A percentile compares a stretch with the other conserved stretches of the same genome.
phyloP scores from a whole-genome alignment of 2,113 vertebrate species.

The Strix uralensis region DNA sequence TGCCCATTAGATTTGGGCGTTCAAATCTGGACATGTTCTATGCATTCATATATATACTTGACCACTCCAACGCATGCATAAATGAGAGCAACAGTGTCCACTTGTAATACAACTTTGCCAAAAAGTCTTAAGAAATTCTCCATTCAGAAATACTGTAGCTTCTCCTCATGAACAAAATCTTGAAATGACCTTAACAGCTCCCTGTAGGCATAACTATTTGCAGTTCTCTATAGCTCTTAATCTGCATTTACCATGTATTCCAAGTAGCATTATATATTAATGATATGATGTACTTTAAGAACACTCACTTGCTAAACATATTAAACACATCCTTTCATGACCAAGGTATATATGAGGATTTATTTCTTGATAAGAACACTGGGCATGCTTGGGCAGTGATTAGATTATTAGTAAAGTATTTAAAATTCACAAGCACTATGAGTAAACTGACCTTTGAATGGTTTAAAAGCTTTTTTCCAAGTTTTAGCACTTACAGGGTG shows the following conservation, averaged over 20 bases:
- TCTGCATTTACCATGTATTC: not conserved
- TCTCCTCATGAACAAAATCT: not conserved
- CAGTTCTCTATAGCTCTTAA: slow-evolving; percentile 45
- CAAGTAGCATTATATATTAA: not conserved
- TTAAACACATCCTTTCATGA: not conserved
- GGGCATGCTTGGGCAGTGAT: not conserved
- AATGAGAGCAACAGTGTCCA: not conserved
- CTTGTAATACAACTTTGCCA: not conserved
- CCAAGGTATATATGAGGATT: not conserved
- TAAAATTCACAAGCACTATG: not conserved
- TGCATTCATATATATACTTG: not conserved
- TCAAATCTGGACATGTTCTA: not conserved
- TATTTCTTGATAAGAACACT: not conserved
- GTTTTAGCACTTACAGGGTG: slow-evolving; percentile 3
- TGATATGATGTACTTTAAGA: not conserved
- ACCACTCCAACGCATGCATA: not conserved
- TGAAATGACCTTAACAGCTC: not conserved
- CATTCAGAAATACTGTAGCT: not conserved
- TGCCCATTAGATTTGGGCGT: not conserved
- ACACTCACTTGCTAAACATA: not conserved
- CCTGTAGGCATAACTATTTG: not conserved
- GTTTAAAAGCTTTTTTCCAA: slow-evolving; percentile 15
- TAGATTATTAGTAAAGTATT: not conserved
- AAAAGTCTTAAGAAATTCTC: not conserved
- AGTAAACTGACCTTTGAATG: not conserved